phyloP scores from a whole-genome alignment of 2,888 invertebrate species.

The Flabesymbios commensalis region DNA sequence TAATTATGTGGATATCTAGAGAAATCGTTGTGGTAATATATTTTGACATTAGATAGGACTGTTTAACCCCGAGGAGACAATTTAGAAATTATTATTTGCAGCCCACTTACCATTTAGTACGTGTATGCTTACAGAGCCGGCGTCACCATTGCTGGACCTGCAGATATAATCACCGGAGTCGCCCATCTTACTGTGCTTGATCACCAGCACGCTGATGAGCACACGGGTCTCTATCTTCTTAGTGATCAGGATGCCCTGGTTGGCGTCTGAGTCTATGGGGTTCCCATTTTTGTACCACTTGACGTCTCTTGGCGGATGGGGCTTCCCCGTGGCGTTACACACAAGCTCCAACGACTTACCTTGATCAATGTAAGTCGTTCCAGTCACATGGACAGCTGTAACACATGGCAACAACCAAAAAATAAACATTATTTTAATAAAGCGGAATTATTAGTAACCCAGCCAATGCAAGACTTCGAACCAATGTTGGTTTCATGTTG shows the following conservation, averaged over 20 bases:
- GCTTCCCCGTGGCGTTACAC: slow-evolving; percentile 54
- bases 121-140: slow-evolving; percentile 46
- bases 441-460: too few species aligned
- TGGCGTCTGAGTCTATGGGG: slow-evolving; percentile 41
- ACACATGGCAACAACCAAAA: too few species aligned
- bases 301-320: slow-evolving; percentile 50
- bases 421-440: too few species aligned
- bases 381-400: slow-evolving; percentile 47
- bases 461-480: too few species aligned
- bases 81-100: too few species aligned
- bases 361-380: slow-evolving; percentile 47
- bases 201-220: slow-evolving; percentile 46
- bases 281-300: slow-evolving; percentile 54
- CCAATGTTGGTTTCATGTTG: too few species aligned
- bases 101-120: slow-evolving; percentile 52
- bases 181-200: slow-evolving; percentile 41
- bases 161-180: slow-evolving; percentile 53
- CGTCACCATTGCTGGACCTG: slow-evolving; percentile 44
- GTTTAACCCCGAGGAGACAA: too few species aligned
- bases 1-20: too few species aligned
- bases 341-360: slow-evolving; percentile 43
- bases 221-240: slow-evolving; percentile 47
- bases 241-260: slow-evolving; percentile 45
- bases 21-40: too few species aligned
- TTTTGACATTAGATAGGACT: too few species aligned